Percentiles rank a stretch among this genome's conserved stretches.
Evolutionary conservation across 2,888 invertebrate genomes (phyloP).

Genomic region (Carterocephalus palaemon): DNA sequence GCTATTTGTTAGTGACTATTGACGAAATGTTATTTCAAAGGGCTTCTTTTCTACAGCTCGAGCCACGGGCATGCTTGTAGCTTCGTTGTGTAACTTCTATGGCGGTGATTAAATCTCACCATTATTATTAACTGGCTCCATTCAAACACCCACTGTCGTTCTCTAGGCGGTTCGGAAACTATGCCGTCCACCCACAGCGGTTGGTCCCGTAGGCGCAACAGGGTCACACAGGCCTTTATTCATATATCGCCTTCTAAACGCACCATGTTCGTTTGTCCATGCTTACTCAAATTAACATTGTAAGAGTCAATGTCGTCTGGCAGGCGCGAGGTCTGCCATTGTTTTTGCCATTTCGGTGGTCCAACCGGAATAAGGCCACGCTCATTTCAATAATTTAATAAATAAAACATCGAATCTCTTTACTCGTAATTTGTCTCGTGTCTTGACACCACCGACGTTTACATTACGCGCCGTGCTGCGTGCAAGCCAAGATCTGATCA

Average conservation of each 20-base stretch:
- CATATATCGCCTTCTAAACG: constrained; percentile 67
- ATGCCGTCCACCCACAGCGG: constrained; percentile 77
- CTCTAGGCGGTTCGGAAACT: constrained; percentile 71
- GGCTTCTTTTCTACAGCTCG: constrained; percentile 56
- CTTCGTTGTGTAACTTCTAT: constrained; percentile 74
- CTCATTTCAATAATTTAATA: constrained; percentile 60
- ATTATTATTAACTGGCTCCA: constrained; percentile 79
- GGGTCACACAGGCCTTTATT: constrained; percentile 73
- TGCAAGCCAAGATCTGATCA: constrained; percentile 73
- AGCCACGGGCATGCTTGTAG: constrained; percentile 68
- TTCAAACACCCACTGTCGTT: constrained; percentile 77
- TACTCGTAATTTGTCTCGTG: constrained; percentile 39
- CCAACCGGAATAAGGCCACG: constrained; percentile 55
- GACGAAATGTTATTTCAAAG: constrained; percentile 50
- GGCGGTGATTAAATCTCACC: constrained; percentile 78
- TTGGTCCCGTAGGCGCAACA: constrained; percentile 77
- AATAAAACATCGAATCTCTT: constrained; percentile 30
- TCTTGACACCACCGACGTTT: constrained; percentile 40
- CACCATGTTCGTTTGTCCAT: constrained; percentile 70
- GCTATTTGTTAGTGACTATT: constrained; percentile 60
- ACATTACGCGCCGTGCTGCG: constrained; percentile 53
- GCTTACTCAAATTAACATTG: constrained; percentile 70
- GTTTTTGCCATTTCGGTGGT: constrained; percentile 72
- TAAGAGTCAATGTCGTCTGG: constrained; percentile 69
- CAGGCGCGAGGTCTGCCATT: constrained; percentile 69